Evolutionary conservation across 92 coral and sea anemone genomes (phyloP), one percentile per base, ranked within the genome.

Genomic region (Zoanthus sociatus): DNA sequence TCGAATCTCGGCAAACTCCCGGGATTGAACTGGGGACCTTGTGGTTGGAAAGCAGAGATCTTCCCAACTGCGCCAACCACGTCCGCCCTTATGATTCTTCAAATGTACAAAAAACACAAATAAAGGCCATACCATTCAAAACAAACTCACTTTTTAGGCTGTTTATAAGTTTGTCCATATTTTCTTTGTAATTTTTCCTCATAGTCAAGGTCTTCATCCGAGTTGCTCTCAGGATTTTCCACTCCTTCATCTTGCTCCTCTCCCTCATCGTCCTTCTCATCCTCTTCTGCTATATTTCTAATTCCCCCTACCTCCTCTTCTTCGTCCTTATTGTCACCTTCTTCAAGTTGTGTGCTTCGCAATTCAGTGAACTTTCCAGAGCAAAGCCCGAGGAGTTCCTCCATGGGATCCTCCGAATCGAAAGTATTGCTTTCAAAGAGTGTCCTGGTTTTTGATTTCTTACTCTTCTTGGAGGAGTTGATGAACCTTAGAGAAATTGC

Each of bases 361-460:
- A 84, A 60, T 51, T 87, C 95, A 30, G 93, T 84, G 75, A 97
- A 97, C 71, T 87, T 92, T 50, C 99, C 99, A 3, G 99, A 95
- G 64, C 99, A 97, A 46, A 97, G 90, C 4, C 98, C 99, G 33
- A 97, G 90, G 37, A 97, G 90, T 46, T 97, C 98, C 13, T 92
- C 93, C 98, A 96, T 92, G 46, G 71, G 86, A 26, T 90, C 92
- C 46, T 84, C 89, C 5, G 86, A 76, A 66, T 77, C 74, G 26
- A 79, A 48, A 6, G 42, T 45, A 30, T 77, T 58, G 26, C 69
- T 31, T 8, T 87, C 89, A 88, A 88, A 90, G 12, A 84, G 37
- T 17, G 51, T 86, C 68, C 84, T 87, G 66, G 92, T 26, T 72
- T 87, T 91, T n/a, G 92, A 86, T 58, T 90, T 73, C 91, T 85